Evolutionary conservation across 2,113 vertebrate species (phyloP), one percentile per base, ranked within the genome.

Genomic region (Oreocharis arfaki): DNA sequence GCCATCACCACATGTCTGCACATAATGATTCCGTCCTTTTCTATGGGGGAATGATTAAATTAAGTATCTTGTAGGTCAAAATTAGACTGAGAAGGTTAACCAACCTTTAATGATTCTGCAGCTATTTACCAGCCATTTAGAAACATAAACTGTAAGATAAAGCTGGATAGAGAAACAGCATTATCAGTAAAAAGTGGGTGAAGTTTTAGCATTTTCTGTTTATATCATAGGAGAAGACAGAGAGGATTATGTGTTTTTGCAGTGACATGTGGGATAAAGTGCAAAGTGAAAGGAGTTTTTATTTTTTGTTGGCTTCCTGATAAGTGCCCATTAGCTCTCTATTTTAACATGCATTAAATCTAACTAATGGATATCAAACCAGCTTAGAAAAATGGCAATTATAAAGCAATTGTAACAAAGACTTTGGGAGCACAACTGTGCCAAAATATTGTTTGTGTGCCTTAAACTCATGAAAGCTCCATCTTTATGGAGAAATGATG

Each of bases 11-110:
- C 94, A 96, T 93, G 91, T 95, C 95, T 96, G 93, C 75, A 84
- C 70, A 53, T 95, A 96, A 96, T 90, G 93, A 95, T 92, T 92
- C 94, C 59, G 1, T 77, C 49, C 74, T 95, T 96, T 95, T 89
- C 91, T 84, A 65, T 89, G 77, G 79, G 75, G 91, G 39, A 92
- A 91, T 94, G 95, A 96, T 96, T 95, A 96, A 97, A 97, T 97
- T 97, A 95, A 96, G 87, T 91, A 53, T 92, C 92, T 84, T 94
- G 75, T 95, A 96, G 95, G 96, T 96, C 95, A 93, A 73, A 96
- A 97, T 95, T 92, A 95, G 77, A 93, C 85, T 82, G 79, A 95
- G 88, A 94, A 96, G 93, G 93, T 97, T 96, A 96, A 96, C 96
- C 80, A 96, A 93, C 95, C 93, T 94, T 96, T 93, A 97, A 94